These are phyloP conservation scores for Eupeodes luniger DNA, from an alignment of 2,888 invertebrate species.

Conservation along the genomic window DNA sequence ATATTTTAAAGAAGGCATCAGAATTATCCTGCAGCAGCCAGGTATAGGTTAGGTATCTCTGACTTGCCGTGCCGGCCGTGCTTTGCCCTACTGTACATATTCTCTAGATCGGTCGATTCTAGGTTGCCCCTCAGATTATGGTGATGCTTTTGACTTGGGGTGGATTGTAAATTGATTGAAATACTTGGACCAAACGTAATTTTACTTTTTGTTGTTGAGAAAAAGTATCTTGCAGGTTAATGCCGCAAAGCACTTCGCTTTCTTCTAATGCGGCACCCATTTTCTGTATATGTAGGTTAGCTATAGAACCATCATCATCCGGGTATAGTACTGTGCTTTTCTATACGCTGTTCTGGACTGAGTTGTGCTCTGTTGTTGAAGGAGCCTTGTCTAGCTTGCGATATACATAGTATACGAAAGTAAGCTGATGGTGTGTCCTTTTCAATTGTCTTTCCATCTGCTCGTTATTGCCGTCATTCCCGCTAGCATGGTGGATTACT, in stretches of 20 bases:
- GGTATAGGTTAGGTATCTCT: constrained; percentile 18
- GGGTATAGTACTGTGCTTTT: not conserved
- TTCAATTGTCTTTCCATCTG: constrained; percentile 32
- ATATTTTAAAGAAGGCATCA: constrained; percentile 34
- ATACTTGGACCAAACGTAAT: constrained; percentile 73
- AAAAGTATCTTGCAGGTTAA: constrained; percentile 60
- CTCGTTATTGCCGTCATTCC: constrained; percentile 33
- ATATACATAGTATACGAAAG: too few species aligned
- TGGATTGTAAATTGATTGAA: constrained; percentile 74
- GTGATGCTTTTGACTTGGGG: constrained; percentile 50
- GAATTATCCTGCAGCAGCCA: constrained; percentile 31
- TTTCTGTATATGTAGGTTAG: not conserved
- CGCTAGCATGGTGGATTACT: not conserved
- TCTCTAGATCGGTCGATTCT: not conserved
- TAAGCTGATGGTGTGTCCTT: constrained; percentile 28
- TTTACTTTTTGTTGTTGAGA: constrained; percentile 28
- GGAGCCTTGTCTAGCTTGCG: not conserved
- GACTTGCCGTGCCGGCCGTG: not conserved
- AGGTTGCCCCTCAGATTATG: constrained; percentile 33
- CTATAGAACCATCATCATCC: not conserved
- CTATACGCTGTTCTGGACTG: too few species aligned
- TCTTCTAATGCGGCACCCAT: constrained; percentile 32
- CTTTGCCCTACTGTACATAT: too few species aligned
- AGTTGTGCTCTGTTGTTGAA: not conserved
- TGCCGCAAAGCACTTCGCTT: constrained; percentile 59